phyloP scores from a whole-genome alignment of 1,140 invertebrate genomes.

The Drosophila ficusphila region DNA sequence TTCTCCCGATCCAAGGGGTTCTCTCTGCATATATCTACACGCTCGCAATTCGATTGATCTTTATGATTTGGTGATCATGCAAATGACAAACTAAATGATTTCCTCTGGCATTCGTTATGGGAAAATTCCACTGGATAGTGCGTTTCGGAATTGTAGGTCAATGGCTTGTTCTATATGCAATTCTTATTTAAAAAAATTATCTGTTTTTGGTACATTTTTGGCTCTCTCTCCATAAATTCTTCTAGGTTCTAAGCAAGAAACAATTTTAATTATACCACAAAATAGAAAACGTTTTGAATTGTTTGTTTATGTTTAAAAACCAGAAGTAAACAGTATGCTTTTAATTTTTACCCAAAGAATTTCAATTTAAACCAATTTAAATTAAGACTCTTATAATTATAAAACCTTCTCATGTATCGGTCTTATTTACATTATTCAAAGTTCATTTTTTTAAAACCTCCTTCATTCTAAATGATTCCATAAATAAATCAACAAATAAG shows the following conservation, averaged over 20 bases:
- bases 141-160: constrained; percentile 7
- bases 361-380: background rate
- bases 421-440: too few species aligned
- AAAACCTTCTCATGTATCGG: too few species aligned
- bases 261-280: background rate
- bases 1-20: background rate
- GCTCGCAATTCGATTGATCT: constrained; percentile 47
- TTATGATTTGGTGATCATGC: constrained; percentile 22
- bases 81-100: constrained; percentile 39
- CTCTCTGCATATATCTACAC: background rate
- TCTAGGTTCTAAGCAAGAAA: background rate
- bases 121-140: constrained; percentile 46
- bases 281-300: background rate
- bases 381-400: too few species aligned
- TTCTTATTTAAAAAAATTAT: too few species aligned
- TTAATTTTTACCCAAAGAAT: background rate
- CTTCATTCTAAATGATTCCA: too few species aligned
- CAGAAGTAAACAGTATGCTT: background rate
- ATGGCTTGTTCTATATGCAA: background rate
- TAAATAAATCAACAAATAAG: background rate
- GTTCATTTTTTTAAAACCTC: too few species aligned
- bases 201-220: too few species aligned
- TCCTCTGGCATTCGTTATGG: constrained; percentile 22
- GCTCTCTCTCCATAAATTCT: too few species aligned
- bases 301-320: constrained; percentile 12